Base-by-base conservation (phyloP, 2,888 invertebrate genomes). In the Dermolepida albohirtum region DNA sequence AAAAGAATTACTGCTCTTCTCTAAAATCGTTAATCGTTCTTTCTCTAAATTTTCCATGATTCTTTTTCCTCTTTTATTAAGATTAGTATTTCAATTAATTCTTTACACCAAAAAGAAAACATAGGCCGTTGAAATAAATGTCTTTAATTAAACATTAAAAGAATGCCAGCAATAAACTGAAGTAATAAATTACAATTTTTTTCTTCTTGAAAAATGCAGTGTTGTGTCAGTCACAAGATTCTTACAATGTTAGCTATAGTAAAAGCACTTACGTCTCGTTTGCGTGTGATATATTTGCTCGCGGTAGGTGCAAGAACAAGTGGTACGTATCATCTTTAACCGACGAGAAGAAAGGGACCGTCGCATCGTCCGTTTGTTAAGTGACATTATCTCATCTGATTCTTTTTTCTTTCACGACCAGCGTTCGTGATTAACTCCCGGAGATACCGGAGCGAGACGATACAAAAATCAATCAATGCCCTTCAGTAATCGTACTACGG, bases 381-480 rank as follows among this genome's bases (percentile, higher is more conserved):
- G 44, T 44, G 59, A 59, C 59, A 40, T 44, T 59, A 59, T 59
- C 59, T 59, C 59, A 59, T 59, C 59, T 17, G 6, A 40, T 59
- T 44, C 14, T 59, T 44, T 59, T 41, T 59, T 29, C 59, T 34
- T 34, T 34, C 44, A 12, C 12, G 27, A 14, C 59, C 12, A 29
- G 7, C 27, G 29, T 41, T 43, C 44, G 59, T 59, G 59, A 59
- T 59, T 59, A 59, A 59, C 44, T 59, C 59, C 44, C 27, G 14
- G 12, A 59, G 59, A 59, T 59, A 59, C 14, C 59, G 59, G 27
- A 59, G 44, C 59, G 44, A 59, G 29, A 11, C 44, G 59, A 59
- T 59, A 47, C 59, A 59, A 59, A 40, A 59, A 59, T 59, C 59
- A 44, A 59, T 59, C 59, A 59, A 59, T 59, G 59, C 59, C 34